Percentiles rank a stretch among this genome's conserved stretches.
These are phyloP conservation scores for Julus scanicus DNA, from an alignment of 2,888 invertebrate genomes.

Conservation along the genomic window DNA sequence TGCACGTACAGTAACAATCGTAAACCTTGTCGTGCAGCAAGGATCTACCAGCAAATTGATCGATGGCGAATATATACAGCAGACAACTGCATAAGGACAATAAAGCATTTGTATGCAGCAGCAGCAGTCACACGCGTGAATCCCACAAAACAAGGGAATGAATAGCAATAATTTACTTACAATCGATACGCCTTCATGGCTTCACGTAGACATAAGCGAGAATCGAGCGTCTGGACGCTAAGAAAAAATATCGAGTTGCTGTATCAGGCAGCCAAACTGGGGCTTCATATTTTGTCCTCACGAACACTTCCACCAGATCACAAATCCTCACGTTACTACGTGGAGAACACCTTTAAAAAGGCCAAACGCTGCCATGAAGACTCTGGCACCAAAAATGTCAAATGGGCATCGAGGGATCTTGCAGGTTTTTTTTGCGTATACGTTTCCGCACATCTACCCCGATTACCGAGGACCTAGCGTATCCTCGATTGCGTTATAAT, in stretches of 20 bases:
- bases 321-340: background rate
- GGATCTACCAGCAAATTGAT: background rate
- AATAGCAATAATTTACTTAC: slow-evolving; percentile 55
- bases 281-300: background rate
- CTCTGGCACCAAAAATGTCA: background rate
- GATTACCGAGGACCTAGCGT: background rate
- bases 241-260: background rate
- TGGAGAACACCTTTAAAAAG: background rate
- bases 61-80: background rate
- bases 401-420: background rate
- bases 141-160: background rate
- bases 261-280: background rate
- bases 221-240: background rate
- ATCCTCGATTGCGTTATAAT: background rate
- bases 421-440: background rate
- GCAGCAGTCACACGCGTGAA: background rate
- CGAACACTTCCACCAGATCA: background rate
- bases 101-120: slow-evolving; percentile 13
- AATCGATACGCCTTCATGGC: slow-evolving; percentile 59
- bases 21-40: background rate
- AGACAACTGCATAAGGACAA: background rate
- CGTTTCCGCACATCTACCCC: background rate
- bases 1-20: background rate
- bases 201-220: slow-evolving; percentile 55
- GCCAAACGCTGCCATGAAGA: background rate